Evolutionary conservation across 2,888 invertebrate genomes (phyloP), one percentile per base, ranked within the genome.

Genomic region (Holacanthella duospinosa): DNA sequence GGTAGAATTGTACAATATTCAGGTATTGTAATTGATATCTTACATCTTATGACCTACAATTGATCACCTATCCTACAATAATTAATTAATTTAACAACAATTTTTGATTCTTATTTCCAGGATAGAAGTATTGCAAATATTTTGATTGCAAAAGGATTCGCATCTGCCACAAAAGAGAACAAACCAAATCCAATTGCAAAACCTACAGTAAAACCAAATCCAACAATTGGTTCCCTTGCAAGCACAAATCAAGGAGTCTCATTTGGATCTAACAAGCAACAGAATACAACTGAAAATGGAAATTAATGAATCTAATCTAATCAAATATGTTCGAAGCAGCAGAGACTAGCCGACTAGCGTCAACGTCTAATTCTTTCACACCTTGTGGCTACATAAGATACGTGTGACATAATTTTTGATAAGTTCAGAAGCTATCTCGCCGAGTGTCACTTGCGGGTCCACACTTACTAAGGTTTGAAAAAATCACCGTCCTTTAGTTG

Each of bases 1-100:
- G 64, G 84, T 93, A 70, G 55, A 55, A 26, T 26, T 55, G 4
- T 55, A 55, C 25, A 16, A 55, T n/a, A 21, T 16, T 4, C 12
- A 21, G 12, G 48, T 48, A 21, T 16, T 4, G 48, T 12, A 12
- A 12, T 36, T 36, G 16, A 36, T 36, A 36, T 36, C 16, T 36
- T 36, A 36, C 36, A 36, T 12, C 6, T 36, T 36, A 36, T 36
- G n/a, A n/a, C n/a, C n/a, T n/a, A n/a, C n/a, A n/a, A n/a, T n/a
- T n/a, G n/a, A n/a, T n/a, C n/a, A n/a, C n/a, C n/a, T n/a, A n/a
- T n/a, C n/a, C n/a, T 36, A 36, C 6, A 12, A 36, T 36, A 36
- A 16, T 6, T 36, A 16, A 16, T 36, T 36, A 36, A 36, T 36
- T 12, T 36, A 12, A 16, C 36, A 12, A 12, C 6, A 36, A 36